A percentile compares a stretch with the other conserved stretches of the same genome.
These are phyloP conservation scores for Apis laboriosa DNA, from an alignment of 1,140 invertebrate species.

Conservation along the genomic window DNA sequence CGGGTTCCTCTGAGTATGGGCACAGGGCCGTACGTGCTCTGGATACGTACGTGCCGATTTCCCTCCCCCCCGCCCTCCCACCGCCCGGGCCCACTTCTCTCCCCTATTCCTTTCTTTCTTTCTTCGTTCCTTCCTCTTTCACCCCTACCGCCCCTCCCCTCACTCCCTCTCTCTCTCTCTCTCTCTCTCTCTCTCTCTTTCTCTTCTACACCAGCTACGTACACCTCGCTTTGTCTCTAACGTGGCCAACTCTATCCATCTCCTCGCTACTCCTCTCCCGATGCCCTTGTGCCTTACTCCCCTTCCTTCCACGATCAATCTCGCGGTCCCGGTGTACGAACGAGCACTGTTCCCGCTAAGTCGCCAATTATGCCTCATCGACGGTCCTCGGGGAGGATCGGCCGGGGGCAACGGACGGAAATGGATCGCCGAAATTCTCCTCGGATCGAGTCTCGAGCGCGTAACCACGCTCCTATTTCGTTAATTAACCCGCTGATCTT, in stretches of 20 bases:
- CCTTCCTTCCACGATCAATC: conserved; percentile 54
- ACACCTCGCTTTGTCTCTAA: not conserved
- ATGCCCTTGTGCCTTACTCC: conserved; percentile 55
- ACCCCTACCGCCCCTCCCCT: conserved; percentile 25
- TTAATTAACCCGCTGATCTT: not conserved
- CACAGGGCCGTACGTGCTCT: conserved; percentile 79
- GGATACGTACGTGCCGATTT: conserved; percentile 75
- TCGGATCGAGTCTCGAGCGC: not conserved
- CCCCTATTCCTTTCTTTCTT: not conserved
- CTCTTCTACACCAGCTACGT: not conserved
- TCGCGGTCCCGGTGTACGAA: conserved; percentile 27
- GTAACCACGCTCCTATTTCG: too few species aligned
- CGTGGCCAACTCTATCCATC: conserved; percentile 12
- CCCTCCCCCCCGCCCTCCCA: conserved; percentile 24
- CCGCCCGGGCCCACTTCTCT: conserved; percentile 40
- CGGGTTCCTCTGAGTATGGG: conserved; percentile 74
- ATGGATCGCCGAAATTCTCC: not conserved
- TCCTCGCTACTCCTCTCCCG: conserved; percentile 41
- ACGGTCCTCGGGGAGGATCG: conserved; percentile 13
- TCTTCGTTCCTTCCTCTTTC: not conserved
- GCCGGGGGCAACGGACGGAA: not conserved
- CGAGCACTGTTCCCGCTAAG: conserved; percentile 62
- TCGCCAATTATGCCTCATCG: conserved; percentile 53
- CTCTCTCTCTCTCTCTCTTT: not conserved
- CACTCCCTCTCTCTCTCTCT: not conserved